phyloP scores from a whole-genome alignment of 2,888 invertebrate species.

The Temnothorax unifasciatus region DNA sequence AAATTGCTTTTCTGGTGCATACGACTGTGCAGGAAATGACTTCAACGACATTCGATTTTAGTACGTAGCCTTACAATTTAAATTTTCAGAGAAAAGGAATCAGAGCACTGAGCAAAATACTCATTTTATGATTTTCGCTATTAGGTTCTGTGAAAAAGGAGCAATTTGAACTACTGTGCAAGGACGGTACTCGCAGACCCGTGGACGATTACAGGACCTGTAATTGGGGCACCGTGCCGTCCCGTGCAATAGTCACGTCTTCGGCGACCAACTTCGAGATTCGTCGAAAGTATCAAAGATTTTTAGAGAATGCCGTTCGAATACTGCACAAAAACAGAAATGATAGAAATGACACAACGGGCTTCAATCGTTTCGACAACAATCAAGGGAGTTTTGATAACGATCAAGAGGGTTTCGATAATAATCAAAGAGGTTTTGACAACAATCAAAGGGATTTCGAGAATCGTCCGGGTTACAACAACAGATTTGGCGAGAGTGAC shows the following conservation, averaged over 20 bases:
- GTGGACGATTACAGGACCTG: slow-evolving; percentile 91
- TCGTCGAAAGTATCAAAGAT: slow-evolving; percentile 89
- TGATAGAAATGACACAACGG: slow-evolving; percentile 38
- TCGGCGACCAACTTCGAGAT: slow-evolving; percentile 90
- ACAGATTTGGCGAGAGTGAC: slow-evolving; percentile 65
- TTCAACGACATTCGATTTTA: slow-evolving; percentile 88
- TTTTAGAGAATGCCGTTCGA: slow-evolving; percentile 88
- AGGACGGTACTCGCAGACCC: slow-evolving; percentile 91
- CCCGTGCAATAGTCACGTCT: slow-evolving; percentile 94
- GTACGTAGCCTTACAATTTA: slow-evolving; percentile 83
- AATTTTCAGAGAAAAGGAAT: slow-evolving; percentile 14
- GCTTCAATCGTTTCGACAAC: slow-evolving; percentile 72
- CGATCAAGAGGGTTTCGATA: slow-evolving; percentile 69
- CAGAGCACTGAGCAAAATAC: slow-evolving; percentile 10
- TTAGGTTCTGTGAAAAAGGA: slow-evolving; percentile 87
- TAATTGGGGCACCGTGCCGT: slow-evolving; percentile 95
- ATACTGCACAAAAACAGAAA: slow-evolving; percentile 76
- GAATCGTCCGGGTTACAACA: slow-evolving; percentile 73
- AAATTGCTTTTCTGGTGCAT: slow-evolving; percentile 96
- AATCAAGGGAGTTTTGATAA: slow-evolving; percentile 65
- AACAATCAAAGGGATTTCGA: slow-evolving; percentile 63
- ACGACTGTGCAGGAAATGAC: slow-evolving; percentile 93
- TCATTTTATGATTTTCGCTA: slow-evolving; percentile 51
- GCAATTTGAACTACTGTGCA: slow-evolving; percentile 93
- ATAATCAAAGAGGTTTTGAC: slow-evolving; percentile 61